These are phyloP conservation scores for Mechanitis messenoides DNA, from an alignment of 2,888 invertebrate species.

Conservation along the genomic window DNA sequence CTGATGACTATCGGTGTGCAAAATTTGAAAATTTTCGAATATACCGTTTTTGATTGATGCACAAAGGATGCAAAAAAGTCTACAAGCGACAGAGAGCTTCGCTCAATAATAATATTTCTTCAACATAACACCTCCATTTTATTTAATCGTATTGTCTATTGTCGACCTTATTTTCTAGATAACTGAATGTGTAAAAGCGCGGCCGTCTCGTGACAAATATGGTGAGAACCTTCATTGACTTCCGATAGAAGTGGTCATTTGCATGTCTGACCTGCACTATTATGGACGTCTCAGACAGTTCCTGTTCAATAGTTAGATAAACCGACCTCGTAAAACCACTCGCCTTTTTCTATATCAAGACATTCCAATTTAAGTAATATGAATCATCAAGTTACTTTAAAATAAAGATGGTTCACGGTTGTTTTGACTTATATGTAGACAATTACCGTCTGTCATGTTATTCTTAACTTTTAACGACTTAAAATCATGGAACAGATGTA, in stretches of 20 bases:
- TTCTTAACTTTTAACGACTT: too few relatives aligned
- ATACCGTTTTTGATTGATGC: too few relatives aligned
- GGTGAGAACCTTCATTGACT: conserved; percentile 47
- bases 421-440: conserved; percentile 3
- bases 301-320: conserved; percentile 32
- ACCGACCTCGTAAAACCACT: conserved; percentile 18
- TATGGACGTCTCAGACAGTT: conserved; percentile 43
- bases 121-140: too few relatives aligned
- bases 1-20: too few relatives aligned
- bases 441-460: background rate
- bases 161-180: conserved; percentile 16
- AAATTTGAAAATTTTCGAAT: too few relatives aligned
- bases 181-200: conserved; percentile 26
- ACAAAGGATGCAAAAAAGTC: too few relatives aligned
- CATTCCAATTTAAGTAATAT: background rate
- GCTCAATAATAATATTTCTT: too few relatives aligned
- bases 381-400: background rate
- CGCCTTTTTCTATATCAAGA: background rate
- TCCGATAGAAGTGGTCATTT: conserved; percentile 60
- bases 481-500: too few relatives aligned
- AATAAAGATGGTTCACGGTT: background rate
- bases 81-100: too few relatives aligned
- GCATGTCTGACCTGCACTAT: conserved; percentile 46
- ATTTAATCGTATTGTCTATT: background rate
- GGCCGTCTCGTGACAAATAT: conserved; percentile 34